Conservation (phyloP, 2,797 vertebrate species). For the Echiichthys vipera region DNA sequence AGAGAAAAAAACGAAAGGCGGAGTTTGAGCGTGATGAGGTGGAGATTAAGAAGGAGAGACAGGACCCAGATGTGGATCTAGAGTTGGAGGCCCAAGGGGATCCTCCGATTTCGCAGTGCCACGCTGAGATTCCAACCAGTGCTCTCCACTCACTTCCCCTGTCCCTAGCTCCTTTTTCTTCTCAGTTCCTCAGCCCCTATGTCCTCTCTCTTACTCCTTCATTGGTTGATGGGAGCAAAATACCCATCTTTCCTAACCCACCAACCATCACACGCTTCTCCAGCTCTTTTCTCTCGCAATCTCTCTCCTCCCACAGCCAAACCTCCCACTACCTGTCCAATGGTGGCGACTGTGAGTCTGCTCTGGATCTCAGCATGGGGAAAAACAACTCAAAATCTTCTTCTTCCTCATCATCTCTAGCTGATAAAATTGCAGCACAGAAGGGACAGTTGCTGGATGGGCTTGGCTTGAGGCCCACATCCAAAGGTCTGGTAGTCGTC, state of each 20-base stretch:
- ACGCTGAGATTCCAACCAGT: constrained; percentile 68
- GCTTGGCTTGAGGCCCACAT: constrained; percentile 83
- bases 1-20: constrained; percentile 78
- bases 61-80: constrained; percentile 84
- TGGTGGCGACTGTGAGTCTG: constrained; percentile 83
- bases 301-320: constrained; percentile 74
- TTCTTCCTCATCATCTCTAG: constrained; percentile 69
- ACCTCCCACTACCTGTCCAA: constrained; percentile 79
- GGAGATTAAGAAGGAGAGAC: constrained; percentile 82
- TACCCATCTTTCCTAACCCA: constrained; percentile 78
- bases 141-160: constrained; percentile 83
- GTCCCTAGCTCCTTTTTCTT: constrained; percentile 82
- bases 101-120: constrained; percentile 77
- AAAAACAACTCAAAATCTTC: constrained; percentile 78
- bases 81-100: constrained; percentile 86
- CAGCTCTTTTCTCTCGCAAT: constrained; percentile 75
- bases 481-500: constrained; percentile 85
- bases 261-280: constrained; percentile 78
- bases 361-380: constrained; percentile 87
- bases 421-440: constrained; percentile 79
- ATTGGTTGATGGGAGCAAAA: constrained; percentile 77
- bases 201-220: constrained; percentile 83
- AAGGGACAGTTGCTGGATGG: constrained; percentile 85
- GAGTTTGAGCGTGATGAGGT: constrained; percentile 80
- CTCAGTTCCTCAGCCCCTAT: constrained; percentile 84